Evolutionary conservation across 64 coral and sea anemone species (phyloP).

Genomic region (Montipora cactus): DNA sequence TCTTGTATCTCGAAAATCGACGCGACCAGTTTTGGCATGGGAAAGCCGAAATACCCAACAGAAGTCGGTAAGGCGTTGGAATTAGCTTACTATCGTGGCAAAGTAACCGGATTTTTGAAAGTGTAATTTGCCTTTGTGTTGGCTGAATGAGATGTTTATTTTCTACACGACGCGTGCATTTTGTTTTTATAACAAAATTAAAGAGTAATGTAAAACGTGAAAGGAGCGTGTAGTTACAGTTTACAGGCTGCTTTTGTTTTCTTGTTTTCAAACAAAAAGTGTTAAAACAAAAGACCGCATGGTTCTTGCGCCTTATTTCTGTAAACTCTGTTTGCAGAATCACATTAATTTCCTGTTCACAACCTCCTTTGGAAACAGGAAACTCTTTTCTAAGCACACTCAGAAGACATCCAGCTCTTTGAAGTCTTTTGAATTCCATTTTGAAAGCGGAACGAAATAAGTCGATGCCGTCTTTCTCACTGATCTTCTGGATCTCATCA

Average conservation of each 20-base stretch:
- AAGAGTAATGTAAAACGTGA: conserved; percentile 58
- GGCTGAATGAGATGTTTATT: conserved; percentile 54
- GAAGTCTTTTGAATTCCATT: neutral
- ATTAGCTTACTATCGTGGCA: conserved; percentile 24
- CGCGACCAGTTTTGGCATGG: neutral
- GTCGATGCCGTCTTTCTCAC: neutral
- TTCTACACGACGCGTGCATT: conserved; percentile 45
- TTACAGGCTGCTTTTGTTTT: conserved; percentile 27
- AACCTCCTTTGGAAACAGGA: neutral
- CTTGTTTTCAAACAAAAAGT: conserved; percentile 28
- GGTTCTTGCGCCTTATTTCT: neutral
- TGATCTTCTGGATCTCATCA: neutral
- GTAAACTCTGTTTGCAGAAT: conserved; percentile 41
- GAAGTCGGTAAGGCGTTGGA: neutral
- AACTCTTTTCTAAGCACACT: neutral
- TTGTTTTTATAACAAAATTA: conserved; percentile 73
- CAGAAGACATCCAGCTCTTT: neutral
- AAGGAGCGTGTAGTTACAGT: conserved; percentile 41
- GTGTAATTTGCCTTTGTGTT: conserved; percentile 60
- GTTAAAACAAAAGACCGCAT: conserved; percentile 40
- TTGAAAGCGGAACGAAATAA: neutral
- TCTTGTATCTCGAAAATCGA: neutral
- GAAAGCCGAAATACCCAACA: neutral
- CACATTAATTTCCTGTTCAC: conserved; percentile 33
- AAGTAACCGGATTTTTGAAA: conserved; percentile 35